These are phyloP conservation scores for Xylophagus ater DNA, from an alignment of 2,888 invertebrate genomes.

Conservation along the genomic window DNA sequence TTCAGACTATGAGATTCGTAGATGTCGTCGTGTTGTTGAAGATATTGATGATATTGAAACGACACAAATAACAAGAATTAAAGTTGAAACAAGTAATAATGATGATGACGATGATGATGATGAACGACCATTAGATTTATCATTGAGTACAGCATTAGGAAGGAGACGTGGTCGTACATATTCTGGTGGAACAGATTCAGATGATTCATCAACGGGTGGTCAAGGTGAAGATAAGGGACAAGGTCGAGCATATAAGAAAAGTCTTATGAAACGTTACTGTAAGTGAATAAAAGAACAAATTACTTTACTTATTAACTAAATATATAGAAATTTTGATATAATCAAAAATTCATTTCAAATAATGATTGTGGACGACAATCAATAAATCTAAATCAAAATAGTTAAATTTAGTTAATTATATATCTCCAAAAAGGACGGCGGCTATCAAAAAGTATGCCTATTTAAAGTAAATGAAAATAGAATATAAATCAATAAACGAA, in stretches of 20 bases:
- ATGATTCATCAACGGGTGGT: slow-evolving; percentile 58
- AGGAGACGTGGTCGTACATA: slow-evolving; percentile 44
- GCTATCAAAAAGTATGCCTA: too few species aligned
- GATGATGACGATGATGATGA: slow-evolving; percentile 38
- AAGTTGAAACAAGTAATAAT: slow-evolving; percentile 16
- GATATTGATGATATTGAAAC: slow-evolving; percentile 11
- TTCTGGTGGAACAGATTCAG: slow-evolving; percentile 70
- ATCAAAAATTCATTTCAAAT: too few species aligned
- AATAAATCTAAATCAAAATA: too few species aligned
- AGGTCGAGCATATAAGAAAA: slow-evolving; percentile 76
- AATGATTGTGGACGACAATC: too few species aligned
- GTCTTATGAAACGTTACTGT: slow-evolving; percentile 88
- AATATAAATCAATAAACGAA: too few species aligned
- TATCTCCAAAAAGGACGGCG: too few species aligned
- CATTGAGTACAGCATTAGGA: slow-evolving; percentile 42
- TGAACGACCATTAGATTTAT: slow-evolving; percentile 69
- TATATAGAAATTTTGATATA: too few species aligned
- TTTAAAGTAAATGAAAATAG: too few species aligned
- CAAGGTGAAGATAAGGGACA: slow-evolving; percentile 32
- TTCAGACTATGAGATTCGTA: not conserved
- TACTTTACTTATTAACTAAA: too few species aligned
- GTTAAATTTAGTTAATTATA: too few species aligned
- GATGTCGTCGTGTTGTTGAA: slow-evolving; percentile 5
- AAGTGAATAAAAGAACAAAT: too few species aligned
- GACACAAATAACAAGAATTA: too few species aligned